These are phyloP conservation scores for Plestiodon gilberti DNA, from an alignment of 2,113 vertebrate species.

Conservation along the genomic window DNA sequence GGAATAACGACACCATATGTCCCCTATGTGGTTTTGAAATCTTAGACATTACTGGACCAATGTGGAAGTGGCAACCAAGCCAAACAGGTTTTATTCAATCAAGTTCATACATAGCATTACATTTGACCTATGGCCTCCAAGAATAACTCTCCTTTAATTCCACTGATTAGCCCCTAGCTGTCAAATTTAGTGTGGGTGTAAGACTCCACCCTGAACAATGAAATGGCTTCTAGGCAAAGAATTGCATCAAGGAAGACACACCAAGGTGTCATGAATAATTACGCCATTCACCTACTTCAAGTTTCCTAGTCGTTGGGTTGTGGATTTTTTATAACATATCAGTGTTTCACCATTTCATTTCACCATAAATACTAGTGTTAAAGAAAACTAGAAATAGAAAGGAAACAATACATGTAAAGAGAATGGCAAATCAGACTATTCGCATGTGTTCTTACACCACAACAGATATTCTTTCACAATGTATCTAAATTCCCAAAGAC, in stretches of 20 bases:
- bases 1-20: not conserved
- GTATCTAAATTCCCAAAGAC: not conserved
- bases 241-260: not conserved
- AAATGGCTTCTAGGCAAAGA: fast-evolving
- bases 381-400: not conserved
- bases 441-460: not conserved
- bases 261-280: not conserved
- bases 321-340: fast-evolving
- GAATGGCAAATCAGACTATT: conserved; percentile 30
- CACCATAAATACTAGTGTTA: conserved; percentile 68
- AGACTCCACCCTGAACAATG: fast-evolving
- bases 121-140: not conserved
- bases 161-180: not conserved
- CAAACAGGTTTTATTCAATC: not conserved
- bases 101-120: not conserved
- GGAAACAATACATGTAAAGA: conserved; percentile 17
- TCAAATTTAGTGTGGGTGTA: not conserved
- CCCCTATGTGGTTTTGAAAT: not conserved
- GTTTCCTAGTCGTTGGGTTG: not conserved
- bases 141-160: not conserved
- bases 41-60: not conserved
- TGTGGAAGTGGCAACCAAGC: not conserved
- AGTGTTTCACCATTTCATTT: conserved; percentile 65
- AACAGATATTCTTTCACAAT: not conserved
- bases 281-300: fast-evolving